A percentile compares a stretch with the other conserved stretches of the same genome.
Evolutionary conservation across 2,113 vertebrate genomes (phyloP).

Genomic region (Bettongia penicillata): DNA sequence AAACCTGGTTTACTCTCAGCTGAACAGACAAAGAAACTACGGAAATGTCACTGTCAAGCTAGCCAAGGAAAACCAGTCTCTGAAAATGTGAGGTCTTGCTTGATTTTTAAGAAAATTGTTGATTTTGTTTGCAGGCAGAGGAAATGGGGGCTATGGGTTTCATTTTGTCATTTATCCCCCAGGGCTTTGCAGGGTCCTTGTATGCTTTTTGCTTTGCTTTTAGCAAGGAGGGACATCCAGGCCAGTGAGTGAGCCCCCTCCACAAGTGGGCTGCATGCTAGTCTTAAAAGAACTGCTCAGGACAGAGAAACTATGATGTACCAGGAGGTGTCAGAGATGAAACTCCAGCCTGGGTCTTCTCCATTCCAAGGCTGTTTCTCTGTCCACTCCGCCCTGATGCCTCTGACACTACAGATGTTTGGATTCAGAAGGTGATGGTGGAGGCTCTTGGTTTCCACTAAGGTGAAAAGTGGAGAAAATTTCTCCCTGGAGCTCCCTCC

Average conservation of each 20-base stretch:
- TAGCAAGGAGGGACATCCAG: no score
- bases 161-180: background rate
- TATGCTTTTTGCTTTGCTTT: background rate
- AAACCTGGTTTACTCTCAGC: background rate
- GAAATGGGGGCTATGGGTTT: background rate
- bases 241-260: background rate
- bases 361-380: background rate
- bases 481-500: background rate
- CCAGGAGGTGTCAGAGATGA: no score
- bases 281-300: no score
- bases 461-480: background rate
- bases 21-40: background rate
- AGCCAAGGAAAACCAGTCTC: background rate
- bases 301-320: no score
- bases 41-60: background rate
- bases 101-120: background rate
- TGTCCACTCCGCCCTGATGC: background rate
- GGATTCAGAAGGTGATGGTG: background rate
- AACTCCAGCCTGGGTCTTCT: background rate
- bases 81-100: background rate
- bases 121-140: background rate
- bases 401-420: background rate
- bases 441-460: background rate
- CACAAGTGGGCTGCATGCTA: background rate
- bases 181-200: no score